A percentile compares a stretch with the other conserved stretches of the same genome.
phyloP scores from a whole-genome alignment of 1,140 invertebrate genomes.

The Lanistes nyassanus region DNA sequence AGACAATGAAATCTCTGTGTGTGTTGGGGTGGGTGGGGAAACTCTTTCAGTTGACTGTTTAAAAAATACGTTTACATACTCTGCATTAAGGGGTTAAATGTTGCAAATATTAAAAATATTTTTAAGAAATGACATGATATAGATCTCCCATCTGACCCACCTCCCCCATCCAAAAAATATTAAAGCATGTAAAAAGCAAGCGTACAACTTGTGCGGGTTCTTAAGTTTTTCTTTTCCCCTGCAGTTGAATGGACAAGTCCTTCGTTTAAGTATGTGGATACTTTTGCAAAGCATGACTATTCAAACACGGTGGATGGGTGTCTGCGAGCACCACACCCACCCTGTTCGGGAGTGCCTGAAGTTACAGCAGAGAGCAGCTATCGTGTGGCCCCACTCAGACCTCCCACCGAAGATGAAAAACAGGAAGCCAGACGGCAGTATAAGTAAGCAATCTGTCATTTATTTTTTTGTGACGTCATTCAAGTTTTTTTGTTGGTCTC shows the following conservation, averaged over 20 bases:
- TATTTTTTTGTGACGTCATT: not conserved
- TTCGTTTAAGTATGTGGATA: constrained; percentile 56
- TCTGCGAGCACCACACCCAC: constrained; percentile 46
- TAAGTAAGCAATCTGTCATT: constrained; percentile 37
- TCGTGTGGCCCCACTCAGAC: not conserved
- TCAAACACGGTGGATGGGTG: constrained; percentile 46
- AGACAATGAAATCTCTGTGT: too few species aligned
- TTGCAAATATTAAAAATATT: too few species aligned
- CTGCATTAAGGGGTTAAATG: too few species aligned
- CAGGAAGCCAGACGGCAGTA: constrained; percentile 46
- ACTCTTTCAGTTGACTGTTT: too few species aligned
- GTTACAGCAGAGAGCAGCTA: constrained; percentile 6
- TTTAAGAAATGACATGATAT: not conserved
- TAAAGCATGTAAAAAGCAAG: too few species aligned
- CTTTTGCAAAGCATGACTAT: constrained; percentile 49
- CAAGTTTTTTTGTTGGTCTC: not conserved
- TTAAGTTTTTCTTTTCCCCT: constrained; percentile 11
- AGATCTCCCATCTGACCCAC: not conserved
- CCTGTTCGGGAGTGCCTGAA: constrained; percentile 18
- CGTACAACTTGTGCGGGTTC: not conserved
- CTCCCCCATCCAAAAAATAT: not conserved
- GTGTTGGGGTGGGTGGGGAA: too few species aligned
- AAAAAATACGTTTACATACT: too few species aligned
- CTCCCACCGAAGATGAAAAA: constrained; percentile 42
- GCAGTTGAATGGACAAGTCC: constrained; percentile 59